Percentiles rank a stretch among this genome's conserved stretches.
Conservation (phyloP, 2,888 invertebrate species). For the Pollenia griseotomentosa region DNA sequence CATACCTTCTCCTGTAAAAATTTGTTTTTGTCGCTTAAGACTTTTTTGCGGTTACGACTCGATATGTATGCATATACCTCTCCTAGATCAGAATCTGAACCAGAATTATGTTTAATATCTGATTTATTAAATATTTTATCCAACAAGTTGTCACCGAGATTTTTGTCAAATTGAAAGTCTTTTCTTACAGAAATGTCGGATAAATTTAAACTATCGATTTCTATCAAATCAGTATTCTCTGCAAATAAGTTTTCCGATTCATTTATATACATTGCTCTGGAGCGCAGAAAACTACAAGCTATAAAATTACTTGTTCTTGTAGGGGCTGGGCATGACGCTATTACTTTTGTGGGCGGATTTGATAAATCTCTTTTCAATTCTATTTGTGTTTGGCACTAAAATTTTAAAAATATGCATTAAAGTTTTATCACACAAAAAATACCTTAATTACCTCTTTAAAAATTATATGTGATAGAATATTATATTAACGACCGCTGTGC, state of each 20-base stretch:
- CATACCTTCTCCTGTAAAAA: too few relatives aligned
- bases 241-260: neutral
- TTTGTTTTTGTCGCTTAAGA: too few relatives aligned
- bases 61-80: neutral
- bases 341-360: neutral
- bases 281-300: neutral
- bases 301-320: neutral
- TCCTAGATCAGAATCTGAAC: neutral
- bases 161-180: neutral
- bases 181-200: neutral
- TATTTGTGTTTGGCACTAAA: slow-evolving; percentile 70
- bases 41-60: too few relatives aligned
- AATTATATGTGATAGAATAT: too few relatives aligned
- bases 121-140: slow-evolving; percentile 26
- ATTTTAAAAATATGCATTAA: slow-evolving; percentile 5
- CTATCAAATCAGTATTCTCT: neutral
- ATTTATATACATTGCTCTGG: neutral
- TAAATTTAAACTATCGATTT: neutral
- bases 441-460: too few relatives aligned
- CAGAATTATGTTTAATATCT: neutral
- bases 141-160: neutral
- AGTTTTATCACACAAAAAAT: neutral
- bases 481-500: too few relatives aligned
- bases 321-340: slow-evolving; percentile 65
- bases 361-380: neutral